Evolutionary conservation across 2,888 invertebrate species (phyloP).

Genomic region (Cataglyphis cursor): DNA sequence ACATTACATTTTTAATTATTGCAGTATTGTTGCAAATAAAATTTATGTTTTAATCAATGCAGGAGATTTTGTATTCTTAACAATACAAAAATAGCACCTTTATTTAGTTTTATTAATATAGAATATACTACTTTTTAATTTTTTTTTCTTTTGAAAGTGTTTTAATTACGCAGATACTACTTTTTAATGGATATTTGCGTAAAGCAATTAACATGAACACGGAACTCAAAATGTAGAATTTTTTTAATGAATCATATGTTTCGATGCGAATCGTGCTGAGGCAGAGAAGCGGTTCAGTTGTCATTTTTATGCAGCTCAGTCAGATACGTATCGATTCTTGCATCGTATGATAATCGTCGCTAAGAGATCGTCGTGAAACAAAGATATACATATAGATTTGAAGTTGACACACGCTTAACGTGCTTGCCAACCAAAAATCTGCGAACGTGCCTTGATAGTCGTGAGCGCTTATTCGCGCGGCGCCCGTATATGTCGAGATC

Average conservation of each 20-base stretch:
- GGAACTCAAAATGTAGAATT: neutral
- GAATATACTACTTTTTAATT: neutral
- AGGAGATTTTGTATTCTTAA: neutral
- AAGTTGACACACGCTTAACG: slow-evolving; percentile 12
- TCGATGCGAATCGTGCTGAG: neutral
- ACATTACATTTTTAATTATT: neutral
- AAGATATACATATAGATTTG: neutral
- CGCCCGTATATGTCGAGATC: slow-evolving; percentile 4
- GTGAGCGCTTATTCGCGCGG: neutral
- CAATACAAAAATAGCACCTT: neutral
- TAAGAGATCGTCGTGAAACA: neutral
- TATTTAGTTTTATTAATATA: neutral
- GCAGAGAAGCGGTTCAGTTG: neutral
- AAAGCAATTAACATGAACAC: neutral
- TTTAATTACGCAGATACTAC: neutral
- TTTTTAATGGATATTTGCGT: neutral
- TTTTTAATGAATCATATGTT: slow-evolving; percentile 12
- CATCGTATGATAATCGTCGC: neutral
- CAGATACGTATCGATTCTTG: neutral
- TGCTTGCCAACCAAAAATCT: slow-evolving; percentile 31
- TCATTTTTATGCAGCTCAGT: neutral
- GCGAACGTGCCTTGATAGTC: neutral
- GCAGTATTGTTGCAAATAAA: neutral
- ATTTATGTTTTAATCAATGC: slow-evolving; percentile 5
- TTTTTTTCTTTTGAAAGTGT: neutral